Base-by-base conservation (phyloP, 2,113 vertebrate genomes). In the Pterocles burchelli region DNA sequence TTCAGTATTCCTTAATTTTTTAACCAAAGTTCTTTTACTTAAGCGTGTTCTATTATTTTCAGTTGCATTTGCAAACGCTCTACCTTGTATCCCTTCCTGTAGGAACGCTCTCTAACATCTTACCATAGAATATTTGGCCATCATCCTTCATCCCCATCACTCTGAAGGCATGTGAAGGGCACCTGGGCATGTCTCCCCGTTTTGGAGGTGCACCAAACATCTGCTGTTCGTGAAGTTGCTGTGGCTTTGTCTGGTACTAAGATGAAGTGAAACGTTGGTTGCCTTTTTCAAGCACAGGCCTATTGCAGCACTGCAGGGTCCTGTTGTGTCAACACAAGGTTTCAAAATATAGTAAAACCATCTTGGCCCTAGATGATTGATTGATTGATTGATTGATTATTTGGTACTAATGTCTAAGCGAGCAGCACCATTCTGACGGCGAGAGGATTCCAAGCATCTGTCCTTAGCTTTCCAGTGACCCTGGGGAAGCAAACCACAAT, bases 291-390 rank as follows among this genome's bases (percentile, higher is more conserved):
- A 81, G 33, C 74, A 51, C 31, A 78, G 79, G n/a, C 45, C 61
- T 85, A 4, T 90, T 96, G 85, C 88, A 92, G 93, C 34, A 52
- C 77, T 61, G 58, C 67, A 20, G 41, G 58, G 61, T 74, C 75
- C 84, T 57, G 57, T 97, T 97, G 95, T 92, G 36, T 68, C 96
- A 95, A 88, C 8, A 5, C 0, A 18, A 77, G 52, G 76, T 97
- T 97, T 97, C 97, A 97, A 97, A 96, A 96, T 2, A 73, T 9
- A 90, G 29, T 45, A 74, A 87, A 95, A 58, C 41, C 59, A 65
- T 13, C 71, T 95, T 95, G 88, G 73, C 62, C 59, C 63, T 15
- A 8, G 67, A 54, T 51, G 67, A 92, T 92, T 73, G 79, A 78
- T 94, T 85, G 55, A 45, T 76, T 67, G 71, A 34, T 61, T 77